Base-by-base conservation (phyloP, 2,888 invertebrate genomes). In the Dynastes grantii region DNA sequence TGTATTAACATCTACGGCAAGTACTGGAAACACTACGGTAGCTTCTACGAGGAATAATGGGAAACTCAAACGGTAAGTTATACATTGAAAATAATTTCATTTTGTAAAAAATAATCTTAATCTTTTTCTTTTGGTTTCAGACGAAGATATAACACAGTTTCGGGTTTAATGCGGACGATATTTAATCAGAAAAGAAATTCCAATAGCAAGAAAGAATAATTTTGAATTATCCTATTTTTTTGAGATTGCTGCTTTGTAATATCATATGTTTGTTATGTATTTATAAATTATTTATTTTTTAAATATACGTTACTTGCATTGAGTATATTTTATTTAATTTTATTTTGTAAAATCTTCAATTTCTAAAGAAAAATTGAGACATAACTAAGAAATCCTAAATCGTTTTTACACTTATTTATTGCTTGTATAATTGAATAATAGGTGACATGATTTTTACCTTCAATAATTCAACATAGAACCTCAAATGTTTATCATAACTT, bases 141-240 rank as follows among this genome's bases (percentile, higher is more conserved):
- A n/a, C 61, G 73, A 22, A 75, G 73, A 22, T 45, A 63, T 58
- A n/a, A 40, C 45, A 22, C 45, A 5, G 61, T 75, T 40, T 61
- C 61, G 2, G 58, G 73, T 6, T 75, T 75, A 27, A 75, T 75
- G 73, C 61, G 73, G 73, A 63, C 61, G 16, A 75, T 75, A 40
- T 49, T 75, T 29, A 61, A 61, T 6, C 73, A 75, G 27, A 61
- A 16, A 22, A 75, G 29, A 29, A 40, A 29, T 29, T 40, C 22
- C 27, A 13, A 45, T 61, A 27, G 3, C 27, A 58, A 75, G 27
- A 75, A 61, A 29, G 51, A 68, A 68, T 68, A 68, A 68, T 53
- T 37, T 16, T 40, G 8, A 13, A 37, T 55, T 2, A 37, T 37
- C 32, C 32, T 37, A 37, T 37, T 71, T 55, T 73, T 58, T 58